Percentiles rank a stretch among this genome's conserved stretches.
These are phyloP conservation scores for Chouioia cunea DNA, from an alignment of 2,888 invertebrate genomes.

Conservation along the genomic window DNA sequence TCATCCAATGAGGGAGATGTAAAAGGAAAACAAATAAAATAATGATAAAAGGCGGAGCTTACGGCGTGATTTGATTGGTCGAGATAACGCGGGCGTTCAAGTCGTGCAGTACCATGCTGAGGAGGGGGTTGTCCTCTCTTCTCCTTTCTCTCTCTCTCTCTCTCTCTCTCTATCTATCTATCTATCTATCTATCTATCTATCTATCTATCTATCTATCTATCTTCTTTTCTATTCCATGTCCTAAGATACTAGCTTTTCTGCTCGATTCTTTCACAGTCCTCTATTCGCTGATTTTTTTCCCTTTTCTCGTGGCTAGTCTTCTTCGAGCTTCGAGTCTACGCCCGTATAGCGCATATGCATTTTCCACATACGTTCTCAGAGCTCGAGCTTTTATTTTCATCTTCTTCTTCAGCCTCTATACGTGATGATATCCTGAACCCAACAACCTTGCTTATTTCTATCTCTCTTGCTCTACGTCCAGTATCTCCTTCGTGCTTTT, in stretches of 20 bases:
- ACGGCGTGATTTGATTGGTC: constrained; percentile 68
- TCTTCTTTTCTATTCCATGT: constrained; percentile 26
- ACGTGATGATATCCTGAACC: constrained; percentile 57
- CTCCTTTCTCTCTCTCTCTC: constrained; percentile 47
- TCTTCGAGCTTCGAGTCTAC: constrained; percentile 38
- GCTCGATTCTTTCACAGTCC: constrained; percentile 16
- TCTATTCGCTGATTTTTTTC: constrained; percentile 34
- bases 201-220: constrained; percentile 37
- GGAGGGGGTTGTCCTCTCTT: constrained; percentile 59
- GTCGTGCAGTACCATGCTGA: constrained; percentile 56
- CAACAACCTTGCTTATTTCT: constrained; percentile 47
- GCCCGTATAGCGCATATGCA: constrained; percentile 21
- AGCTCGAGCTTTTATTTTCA: constrained; percentile 46
- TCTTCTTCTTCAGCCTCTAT: constrained; percentile 44
- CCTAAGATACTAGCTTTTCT: constrained; percentile 47
- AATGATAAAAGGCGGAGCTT: constrained; percentile 69
- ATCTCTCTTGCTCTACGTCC: constrained; percentile 12
- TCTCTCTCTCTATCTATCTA: constrained; percentile 43
- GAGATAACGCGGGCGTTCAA: constrained; percentile 68
- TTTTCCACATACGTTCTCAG: constrained; percentile 40
- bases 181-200: constrained; percentile 40
- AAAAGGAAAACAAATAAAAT: constrained; percentile 69
- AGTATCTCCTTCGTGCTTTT: constrained; percentile 7
- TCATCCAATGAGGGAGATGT: constrained; percentile 69
- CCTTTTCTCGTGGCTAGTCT: constrained; percentile 25